phyloP scores from a whole-genome alignment of 2,113 vertebrate genomes.

The Hydropotes inermis region DNA sequence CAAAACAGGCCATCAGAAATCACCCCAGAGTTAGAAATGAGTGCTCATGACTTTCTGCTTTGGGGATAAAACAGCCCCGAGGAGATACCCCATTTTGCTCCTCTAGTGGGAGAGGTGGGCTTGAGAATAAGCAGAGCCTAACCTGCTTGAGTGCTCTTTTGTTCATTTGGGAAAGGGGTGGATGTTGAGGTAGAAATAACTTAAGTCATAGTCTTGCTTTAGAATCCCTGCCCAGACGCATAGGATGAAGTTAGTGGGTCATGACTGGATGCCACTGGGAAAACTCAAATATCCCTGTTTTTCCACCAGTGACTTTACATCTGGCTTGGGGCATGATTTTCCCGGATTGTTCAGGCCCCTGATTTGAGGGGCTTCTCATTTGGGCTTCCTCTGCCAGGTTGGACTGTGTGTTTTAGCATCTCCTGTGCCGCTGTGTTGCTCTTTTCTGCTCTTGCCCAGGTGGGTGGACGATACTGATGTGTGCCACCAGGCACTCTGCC shows the following conservation, averaged over 20 bases:
- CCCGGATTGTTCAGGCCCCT: neutral
- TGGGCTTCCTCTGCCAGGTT: neutral
- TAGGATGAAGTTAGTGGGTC: neutral
- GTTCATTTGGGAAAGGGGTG: neutral
- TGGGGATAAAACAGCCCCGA: fast-evolving
- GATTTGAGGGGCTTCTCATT: neutral
- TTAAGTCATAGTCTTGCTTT: neutral
- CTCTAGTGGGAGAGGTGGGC: neutral
- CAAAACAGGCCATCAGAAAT: neutral
- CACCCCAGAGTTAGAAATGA: neutral
- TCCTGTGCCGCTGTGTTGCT: fast-evolving
- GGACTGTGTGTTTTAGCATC: neutral
- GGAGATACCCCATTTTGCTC: too few relatives aligned
- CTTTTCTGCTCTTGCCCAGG: neutral
- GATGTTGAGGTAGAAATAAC: neutral
- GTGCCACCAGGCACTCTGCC: neutral
- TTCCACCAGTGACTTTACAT: neutral
- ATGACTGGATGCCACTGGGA: neutral
- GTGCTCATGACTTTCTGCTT: neutral
- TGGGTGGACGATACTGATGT: fast-evolving
- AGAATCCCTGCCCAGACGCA: fast-evolving
- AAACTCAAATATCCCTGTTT: neutral
- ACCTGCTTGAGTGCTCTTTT: neutral
- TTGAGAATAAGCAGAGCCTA: neutral
- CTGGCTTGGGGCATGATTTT: neutral